Percentiles rank a stretch among this genome's conserved stretches.
Conservation (phyloP, 2,888 invertebrate species). For the Drosophila anomelani region DNA sequence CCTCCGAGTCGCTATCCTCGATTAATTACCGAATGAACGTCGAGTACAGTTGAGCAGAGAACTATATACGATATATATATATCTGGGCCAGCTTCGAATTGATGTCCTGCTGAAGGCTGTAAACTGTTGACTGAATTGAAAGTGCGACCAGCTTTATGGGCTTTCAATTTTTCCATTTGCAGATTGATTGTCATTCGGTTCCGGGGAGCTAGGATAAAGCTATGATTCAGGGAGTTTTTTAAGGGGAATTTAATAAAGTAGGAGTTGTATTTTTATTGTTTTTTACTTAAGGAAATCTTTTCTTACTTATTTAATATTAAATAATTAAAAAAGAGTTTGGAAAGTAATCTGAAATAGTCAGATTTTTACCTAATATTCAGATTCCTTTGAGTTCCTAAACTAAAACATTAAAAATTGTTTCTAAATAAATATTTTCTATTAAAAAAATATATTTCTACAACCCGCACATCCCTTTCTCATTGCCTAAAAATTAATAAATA, state of each 20-base stretch:
- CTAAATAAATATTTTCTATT: too few species aligned
- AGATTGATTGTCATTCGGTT: slow-evolving; percentile 18
- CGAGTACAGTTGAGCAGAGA: slow-evolving; percentile 19
- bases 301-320: background rate
- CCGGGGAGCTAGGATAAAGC: background rate
- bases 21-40: slow-evolving; percentile 62
- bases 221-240: background rate
- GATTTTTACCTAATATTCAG: background rate
- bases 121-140: slow-evolving; percentile 33
- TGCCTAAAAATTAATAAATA: background rate
- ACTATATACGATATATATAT: slow-evolving; percentile 6
- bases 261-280: background rate
- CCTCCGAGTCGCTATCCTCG: slow-evolving; percentile 43
- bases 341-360: too few species aligned
- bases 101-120: slow-evolving; percentile 15
- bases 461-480: background rate
- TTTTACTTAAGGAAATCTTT: background rate
- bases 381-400: background rate
- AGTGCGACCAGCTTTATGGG: slow-evolving; percentile 16
- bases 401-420: too few species aligned
- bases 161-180: slow-evolving; percentile 33
- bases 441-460: background rate
- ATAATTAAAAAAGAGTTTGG: background rate
- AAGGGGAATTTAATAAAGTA: too few species aligned
- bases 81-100: slow-evolving; percentile 17